Percentiles rank a stretch among this genome's conserved stretches.
phyloP scores from a whole-genome alignment of 1,140 invertebrate genomes.

The Sinella curviseta region DNA sequence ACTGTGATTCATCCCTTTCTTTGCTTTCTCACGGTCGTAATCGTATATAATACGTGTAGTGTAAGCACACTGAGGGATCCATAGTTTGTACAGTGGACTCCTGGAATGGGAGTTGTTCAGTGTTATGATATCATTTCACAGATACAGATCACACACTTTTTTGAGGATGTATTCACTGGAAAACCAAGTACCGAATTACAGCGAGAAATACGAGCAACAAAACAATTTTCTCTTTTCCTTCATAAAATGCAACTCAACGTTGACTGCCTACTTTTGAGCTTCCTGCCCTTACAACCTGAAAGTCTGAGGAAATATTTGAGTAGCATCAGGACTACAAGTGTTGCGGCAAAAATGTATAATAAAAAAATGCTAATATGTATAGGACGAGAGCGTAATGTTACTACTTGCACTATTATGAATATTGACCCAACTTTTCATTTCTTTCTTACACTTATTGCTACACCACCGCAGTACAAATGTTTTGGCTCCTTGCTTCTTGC shows the following conservation, averaged over 20 bases:
- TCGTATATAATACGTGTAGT: too few species aligned
- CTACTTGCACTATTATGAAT: not conserved
- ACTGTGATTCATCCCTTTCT: slow-evolving; percentile 9
- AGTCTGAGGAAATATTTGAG: not conserved
- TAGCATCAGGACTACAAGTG: not conserved
- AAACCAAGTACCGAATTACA: not conserved
- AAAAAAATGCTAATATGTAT: not conserved
- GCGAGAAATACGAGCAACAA: not conserved
- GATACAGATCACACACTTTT: not conserved
- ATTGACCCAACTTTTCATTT: not conserved
- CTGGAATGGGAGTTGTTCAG: not conserved
- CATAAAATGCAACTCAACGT: not conserved
- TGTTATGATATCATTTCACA: not conserved
- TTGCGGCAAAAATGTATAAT: not conserved
- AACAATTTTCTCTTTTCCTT: not conserved
- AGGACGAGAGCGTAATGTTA: not conserved
- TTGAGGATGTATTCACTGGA: not conserved
- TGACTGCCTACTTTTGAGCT: too few species aligned
- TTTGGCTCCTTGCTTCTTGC: too few species aligned
- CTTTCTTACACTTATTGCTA: not conserved
- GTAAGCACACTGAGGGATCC: too few species aligned
- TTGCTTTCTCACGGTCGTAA: not conserved
- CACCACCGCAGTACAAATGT: not conserved
- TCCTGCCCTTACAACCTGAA: too few species aligned
- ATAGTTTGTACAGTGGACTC: not conserved